Conservation (phyloP, 2,888 invertebrate species). For the Acrocyrtus sp. region DNA sequence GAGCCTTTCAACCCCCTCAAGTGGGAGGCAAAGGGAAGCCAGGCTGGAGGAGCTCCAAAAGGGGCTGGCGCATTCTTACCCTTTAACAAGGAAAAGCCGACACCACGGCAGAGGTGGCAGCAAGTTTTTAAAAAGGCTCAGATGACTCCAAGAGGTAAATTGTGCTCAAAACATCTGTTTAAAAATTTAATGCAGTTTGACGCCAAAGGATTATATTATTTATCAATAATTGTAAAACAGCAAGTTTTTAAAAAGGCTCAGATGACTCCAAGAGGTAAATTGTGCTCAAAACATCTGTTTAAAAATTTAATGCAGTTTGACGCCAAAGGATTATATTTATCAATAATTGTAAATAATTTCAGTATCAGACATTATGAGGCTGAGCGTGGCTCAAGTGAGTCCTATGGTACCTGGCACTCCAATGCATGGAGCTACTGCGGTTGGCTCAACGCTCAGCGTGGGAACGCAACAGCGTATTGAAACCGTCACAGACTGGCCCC, state of each 20-base stretch:
- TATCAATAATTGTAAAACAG: slow-evolving; percentile 33
- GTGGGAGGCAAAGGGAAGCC: slow-evolving; percentile 57
- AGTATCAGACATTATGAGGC: slow-evolving; percentile 63
- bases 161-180: no score
- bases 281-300: no score
- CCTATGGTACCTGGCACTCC: slow-evolving; percentile 60
- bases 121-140: slow-evolving; percentile 60
- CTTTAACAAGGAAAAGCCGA: slow-evolving; percentile 49
- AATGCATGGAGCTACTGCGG: slow-evolving; percentile 42
- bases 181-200: no score
- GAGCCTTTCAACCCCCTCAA: slow-evolving; percentile 61
- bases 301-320: no score
- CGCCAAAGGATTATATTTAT: no score
- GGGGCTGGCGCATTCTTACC: slow-evolving; percentile 39
- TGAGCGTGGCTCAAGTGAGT: slow-evolving; percentile 62
- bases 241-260: slow-evolving; percentile 60
- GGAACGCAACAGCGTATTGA: slow-evolving; percentile 89
- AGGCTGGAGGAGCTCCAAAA: slow-evolving; percentile 17
- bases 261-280: slow-evolving; percentile 60
- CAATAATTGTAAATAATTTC: background rate
- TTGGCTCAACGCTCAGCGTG: slow-evolving; percentile 66
- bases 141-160: slow-evolving; percentile 60
- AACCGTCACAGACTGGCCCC: slow-evolving; percentile 91
- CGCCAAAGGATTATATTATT: no score
- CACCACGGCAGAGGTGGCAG: slow-evolving; percentile 60